These are phyloP conservation scores for Eutolmus rufibarbis DNA, from an alignment of 2,888 invertebrate species.

Conservation along the genomic window DNA sequence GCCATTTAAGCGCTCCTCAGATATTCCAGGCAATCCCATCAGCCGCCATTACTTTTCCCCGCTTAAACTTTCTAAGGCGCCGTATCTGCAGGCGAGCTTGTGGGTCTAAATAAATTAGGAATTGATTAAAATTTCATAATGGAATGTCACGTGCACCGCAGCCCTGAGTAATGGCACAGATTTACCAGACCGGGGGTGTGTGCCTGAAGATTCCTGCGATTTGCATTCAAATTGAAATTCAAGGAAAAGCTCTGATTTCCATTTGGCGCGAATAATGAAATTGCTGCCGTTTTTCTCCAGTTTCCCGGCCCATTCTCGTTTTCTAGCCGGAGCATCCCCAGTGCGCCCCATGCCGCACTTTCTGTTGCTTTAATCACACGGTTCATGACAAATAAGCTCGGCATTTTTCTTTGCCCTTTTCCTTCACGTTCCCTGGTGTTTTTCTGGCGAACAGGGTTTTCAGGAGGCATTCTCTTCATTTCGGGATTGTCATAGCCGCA, in stretches of 20 bases:
- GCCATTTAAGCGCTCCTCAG: not conserved
- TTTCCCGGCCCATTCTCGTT: not conserved
- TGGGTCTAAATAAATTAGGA: conserved; percentile 23
- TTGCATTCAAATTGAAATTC: conserved; percentile 41
- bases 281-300: conserved; percentile 15
- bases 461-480: not conserved
- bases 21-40: not conserved
- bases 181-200: not conserved
- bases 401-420: not conserved
- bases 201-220: conserved; percentile 8
- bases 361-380: conserved; percentile 19
- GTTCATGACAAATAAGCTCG: conserved; percentile 15
- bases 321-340: not conserved
- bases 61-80: not conserved
- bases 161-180: conserved; percentile 2
- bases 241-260: conserved; percentile 38
- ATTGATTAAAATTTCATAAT: conserved; percentile 41
- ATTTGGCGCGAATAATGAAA: conserved; percentile 37
- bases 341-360: not conserved
- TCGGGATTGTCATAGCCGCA: not conserved
- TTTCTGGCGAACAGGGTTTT: not conserved
- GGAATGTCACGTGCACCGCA: conserved; percentile 36
- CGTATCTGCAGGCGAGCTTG: conserved; percentile 18
- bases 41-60: not conserved
- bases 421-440: not conserved